Evolutionary conservation across 30 jellyfish, hydroid and myxozoan species (phyloP), one percentile per base, ranked within the genome.

Genomic region (Aurelia aurita complex sp. Pacific): DNA sequence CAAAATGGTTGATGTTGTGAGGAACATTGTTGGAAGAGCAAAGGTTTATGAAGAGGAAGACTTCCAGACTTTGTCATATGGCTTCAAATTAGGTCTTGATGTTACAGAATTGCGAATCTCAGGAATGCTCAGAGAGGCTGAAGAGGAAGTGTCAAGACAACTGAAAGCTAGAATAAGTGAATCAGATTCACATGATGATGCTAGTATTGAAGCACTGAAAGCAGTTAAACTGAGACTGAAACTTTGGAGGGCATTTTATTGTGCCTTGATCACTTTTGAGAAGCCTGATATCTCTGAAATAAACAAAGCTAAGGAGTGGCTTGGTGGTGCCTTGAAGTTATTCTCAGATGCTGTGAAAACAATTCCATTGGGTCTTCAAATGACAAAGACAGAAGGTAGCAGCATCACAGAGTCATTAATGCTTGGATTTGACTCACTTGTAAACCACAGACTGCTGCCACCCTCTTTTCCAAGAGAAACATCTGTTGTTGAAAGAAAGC

Each of bases 41-140:
- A 91, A 85, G 64, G 98, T 91, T 13, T 91, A n/a, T 80, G 97
- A 92, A 81, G 97, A 92, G 91, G 98, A 92, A 85, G 98, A 92
- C 79, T 92, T 92, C 66, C 98, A 92, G 61, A 94, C 98, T 5
- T 33, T 91, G 76, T 69, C 85, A 10, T 86, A 91, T 81, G 96
- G 96, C 36, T 91, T 91, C 79, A 74, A 75, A 61, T 76, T 91
- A 42, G 96, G 96, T 15, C 67, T 67, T 63, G 85, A 85, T 67
- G 76, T 91, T 14, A 85, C 91, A 10, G 94, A 79, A 33, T 74
- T 91, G 67, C 65, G 98, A 67, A 75, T 91, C 5, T 91, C 98
- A 2, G 96, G 96, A 13, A 92, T 92, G 97, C 78, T 92, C 65
- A 67, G 96, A 34, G 98, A 92, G 73, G 98, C 97, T 5, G 98